Evolutionary conservation across 2,797 vertebrate species (phyloP).

Genomic region (Naso thynnoides): DNA sequence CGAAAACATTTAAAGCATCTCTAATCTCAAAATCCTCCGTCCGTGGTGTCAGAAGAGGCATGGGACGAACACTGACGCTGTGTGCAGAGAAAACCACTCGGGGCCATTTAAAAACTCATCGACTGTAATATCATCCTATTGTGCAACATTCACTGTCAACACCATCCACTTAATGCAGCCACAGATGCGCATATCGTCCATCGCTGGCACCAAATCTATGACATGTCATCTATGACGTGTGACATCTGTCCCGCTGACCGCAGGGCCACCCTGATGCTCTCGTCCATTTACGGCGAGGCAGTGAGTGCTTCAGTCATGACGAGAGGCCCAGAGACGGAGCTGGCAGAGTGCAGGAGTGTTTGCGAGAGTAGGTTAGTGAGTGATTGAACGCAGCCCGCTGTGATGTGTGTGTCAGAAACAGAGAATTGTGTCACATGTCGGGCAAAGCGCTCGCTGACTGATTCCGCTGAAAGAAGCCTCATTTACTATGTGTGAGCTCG

Average conservation of each 20-base stretch:
- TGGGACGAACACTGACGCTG: conserved; percentile 33
- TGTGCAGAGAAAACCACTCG: conserved; percentile 55
- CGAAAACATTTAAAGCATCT: not conserved
- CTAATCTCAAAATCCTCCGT: not conserved
- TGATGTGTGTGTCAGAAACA: conserved; percentile 56
- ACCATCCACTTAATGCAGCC: conserved; percentile 70
- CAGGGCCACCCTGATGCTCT: conserved; percentile 64
- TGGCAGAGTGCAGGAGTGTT: conserved; percentile 51
- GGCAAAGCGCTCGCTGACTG: conserved; percentile 30
- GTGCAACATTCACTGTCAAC: conserved; percentile 73
- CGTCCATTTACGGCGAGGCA: conserved; percentile 53
- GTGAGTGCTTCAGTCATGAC: conserved; percentile 64
- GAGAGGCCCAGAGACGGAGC: conserved; percentile 46
- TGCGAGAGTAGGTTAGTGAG: conserved; percentile 57
- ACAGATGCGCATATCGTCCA: conserved; percentile 56
- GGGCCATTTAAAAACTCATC: conserved; percentile 75
- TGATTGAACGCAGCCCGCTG: conserved; percentile 67
- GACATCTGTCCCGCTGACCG: conserved; percentile 57
- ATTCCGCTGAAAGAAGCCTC: conserved; percentile 51
- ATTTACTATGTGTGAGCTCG: conserved; percentile 33
- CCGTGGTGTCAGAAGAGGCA: conserved; percentile 21
- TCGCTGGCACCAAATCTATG: conserved; percentile 63
- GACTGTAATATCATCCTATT: conserved; percentile 69
- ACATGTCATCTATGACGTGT: conserved; percentile 57
- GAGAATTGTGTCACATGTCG: conserved; percentile 57